These are phyloP conservation scores for Festucalex cinctus DNA, from an alignment of 2,113 vertebrate genomes.

Conservation along the genomic window DNA sequence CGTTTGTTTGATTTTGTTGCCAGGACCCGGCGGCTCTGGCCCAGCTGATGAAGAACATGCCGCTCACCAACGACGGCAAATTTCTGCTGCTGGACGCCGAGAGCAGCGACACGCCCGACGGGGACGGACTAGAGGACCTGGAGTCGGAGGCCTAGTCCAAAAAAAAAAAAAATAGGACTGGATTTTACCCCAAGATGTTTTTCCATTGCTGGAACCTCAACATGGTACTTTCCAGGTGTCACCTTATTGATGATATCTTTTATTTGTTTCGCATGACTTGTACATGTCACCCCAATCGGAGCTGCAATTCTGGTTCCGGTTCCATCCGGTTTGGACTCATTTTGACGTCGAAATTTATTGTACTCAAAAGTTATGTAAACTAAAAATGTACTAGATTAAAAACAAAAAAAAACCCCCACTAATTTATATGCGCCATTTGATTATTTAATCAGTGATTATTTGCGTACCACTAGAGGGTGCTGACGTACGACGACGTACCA, in stretches of 20 bases:
- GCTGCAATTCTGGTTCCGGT: neutral
- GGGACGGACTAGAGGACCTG: conserved; percentile 74
- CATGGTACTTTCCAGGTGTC: neutral
- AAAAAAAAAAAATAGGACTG: neutral
- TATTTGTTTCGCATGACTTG: neutral
- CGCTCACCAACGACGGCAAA: conserved; percentile 88
- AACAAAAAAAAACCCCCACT: too few relatives aligned
- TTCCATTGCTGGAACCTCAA: neutral
- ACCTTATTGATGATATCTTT: neutral
- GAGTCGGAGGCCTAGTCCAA: conserved; percentile 86
- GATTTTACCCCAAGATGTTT: neutral
- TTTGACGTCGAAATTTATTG: neutral
- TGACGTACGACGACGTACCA: neutral
- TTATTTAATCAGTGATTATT: too few relatives aligned
- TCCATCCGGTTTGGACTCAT: neutral
- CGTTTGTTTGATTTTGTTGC: neutral
- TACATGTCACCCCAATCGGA: neutral
- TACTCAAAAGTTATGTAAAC: too few relatives aligned
- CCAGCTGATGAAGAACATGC: conserved; percentile 88
- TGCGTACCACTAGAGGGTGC: neutral
- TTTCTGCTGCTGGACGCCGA: conserved; percentile 84
- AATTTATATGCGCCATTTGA: too few relatives aligned
- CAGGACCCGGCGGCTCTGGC: conserved; percentile 92
- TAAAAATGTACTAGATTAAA: too few relatives aligned
- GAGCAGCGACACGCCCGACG: conserved; percentile 58